phyloP scores from a whole-genome alignment of 2,113 vertebrate genomes.

The Kobus ellipsiprymnus region DNA sequence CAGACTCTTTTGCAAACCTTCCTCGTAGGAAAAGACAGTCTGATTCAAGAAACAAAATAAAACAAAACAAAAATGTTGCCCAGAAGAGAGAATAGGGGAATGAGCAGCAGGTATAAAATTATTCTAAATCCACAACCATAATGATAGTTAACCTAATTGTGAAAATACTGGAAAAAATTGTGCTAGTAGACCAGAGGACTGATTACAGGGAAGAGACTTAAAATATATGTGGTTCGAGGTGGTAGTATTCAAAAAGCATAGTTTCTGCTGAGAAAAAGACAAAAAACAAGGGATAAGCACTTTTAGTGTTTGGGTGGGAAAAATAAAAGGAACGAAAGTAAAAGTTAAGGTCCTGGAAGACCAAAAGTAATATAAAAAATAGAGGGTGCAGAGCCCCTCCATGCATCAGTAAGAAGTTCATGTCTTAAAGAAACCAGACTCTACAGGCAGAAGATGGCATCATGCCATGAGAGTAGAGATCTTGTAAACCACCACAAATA shows the following conservation, averaged over 20 bases:
- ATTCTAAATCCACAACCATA: not conserved
- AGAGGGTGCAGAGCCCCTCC: too few species aligned
- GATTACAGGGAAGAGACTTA: not conserved
- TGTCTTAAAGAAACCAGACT: not conserved
- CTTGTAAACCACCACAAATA: not conserved
- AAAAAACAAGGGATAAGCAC: not conserved
- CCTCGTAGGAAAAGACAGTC: not conserved
- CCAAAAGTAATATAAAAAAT: not conserved
- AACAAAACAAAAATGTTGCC: not conserved
- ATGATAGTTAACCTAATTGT: not conserved
- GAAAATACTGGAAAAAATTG: not conserved
- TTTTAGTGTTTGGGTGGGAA: not conserved
- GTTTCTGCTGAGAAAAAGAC: not conserved
- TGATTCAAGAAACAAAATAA: not conserved
- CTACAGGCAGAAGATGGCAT: not conserved
- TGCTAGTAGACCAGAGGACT: not conserved
- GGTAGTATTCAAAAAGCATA: not conserved
- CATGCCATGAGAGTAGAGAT: not conserved
- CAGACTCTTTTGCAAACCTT: not conserved
- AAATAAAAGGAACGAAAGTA: not conserved
- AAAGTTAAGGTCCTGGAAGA: not conserved
- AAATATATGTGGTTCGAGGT: not conserved
- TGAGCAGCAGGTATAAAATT: not conserved
- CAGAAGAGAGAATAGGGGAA: not conserved
- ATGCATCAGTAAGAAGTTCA: not conserved